These are phyloP conservation scores for Dendropsophus ebraccatus DNA, from an alignment of 2,113 vertebrate species.

Conservation along the genomic window DNA sequence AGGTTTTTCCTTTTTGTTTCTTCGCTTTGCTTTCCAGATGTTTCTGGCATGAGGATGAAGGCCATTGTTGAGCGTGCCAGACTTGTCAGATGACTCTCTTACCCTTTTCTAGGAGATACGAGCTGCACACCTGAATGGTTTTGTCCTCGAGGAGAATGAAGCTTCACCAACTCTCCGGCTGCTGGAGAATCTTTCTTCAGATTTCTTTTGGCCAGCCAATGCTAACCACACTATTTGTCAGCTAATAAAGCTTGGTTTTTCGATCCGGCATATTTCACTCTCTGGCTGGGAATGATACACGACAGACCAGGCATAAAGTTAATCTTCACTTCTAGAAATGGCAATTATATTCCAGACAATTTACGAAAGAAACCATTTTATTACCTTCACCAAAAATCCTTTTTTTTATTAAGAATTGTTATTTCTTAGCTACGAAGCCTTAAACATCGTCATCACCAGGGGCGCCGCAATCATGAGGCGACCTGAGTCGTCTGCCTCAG, in stretches of 20 bases:
- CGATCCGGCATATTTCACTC: not conserved
- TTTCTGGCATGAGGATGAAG: not conserved
- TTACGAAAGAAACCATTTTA: not conserved
- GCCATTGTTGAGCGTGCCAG: not conserved
- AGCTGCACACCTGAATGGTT: not conserved
- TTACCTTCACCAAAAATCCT: not conserved
- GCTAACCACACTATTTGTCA: conserved; percentile 15
- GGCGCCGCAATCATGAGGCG: no score
- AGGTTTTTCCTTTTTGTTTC: conserved; percentile 18
- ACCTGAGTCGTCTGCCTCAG: no score
- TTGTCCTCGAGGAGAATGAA: not conserved
- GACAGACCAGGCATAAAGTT: not conserved
- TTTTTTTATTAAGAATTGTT: not conserved
- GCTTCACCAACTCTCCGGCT: no score
- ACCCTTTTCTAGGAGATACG: not conserved
- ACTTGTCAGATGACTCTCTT: not conserved
- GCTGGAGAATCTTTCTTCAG: not conserved
- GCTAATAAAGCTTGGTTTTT: conserved; percentile 14
- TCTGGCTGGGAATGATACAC: not conserved
- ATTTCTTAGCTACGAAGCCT: not conserved
- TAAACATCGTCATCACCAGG: not conserved
- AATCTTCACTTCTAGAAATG: not conserved
- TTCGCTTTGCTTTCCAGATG: not conserved
- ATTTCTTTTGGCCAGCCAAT: conserved; percentile 8
- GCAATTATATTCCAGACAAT: not conserved